A percentile compares a stretch with the other conserved stretches of the same genome.
These are phyloP conservation scores for Pygoscelis adeliae DNA, from an alignment of 2,113 vertebrate species.

Conservation along the genomic window DNA sequence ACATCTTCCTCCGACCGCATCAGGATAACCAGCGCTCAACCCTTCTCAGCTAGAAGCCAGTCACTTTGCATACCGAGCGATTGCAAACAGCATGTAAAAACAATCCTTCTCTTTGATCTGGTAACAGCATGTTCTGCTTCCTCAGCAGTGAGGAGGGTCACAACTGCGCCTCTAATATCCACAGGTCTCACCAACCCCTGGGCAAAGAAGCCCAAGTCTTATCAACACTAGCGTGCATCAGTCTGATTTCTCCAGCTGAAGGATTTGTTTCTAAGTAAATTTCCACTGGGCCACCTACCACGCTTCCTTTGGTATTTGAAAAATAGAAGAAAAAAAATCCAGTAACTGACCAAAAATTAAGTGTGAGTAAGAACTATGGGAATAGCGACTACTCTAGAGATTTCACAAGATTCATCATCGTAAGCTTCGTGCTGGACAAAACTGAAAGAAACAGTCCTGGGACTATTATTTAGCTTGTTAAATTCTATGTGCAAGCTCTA, in stretches of 20 bases:
- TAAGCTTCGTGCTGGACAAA: background rate
- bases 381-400: background rate
- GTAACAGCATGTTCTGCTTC: background rate
- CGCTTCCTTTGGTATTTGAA: background rate
- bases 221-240: background rate
- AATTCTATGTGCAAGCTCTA: background rate
- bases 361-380: background rate
- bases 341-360: constrained; percentile 14
- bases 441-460: background rate
- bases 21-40: background rate
- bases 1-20: background rate
- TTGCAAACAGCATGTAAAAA: background rate
- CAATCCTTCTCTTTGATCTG: background rate
- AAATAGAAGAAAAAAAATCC: background rate
- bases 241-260: background rate
- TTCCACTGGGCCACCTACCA: background rate
- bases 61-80: rapidly evolving
- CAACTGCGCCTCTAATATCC: background rate
- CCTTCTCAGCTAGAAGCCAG: background rate
- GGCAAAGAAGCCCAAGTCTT: background rate
- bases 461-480: constrained; percentile 1
- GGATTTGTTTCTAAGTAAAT: background rate
- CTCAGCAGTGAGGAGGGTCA: background rate
- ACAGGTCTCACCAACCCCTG: background rate
- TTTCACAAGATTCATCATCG: constrained; percentile 20